A percentile compares a stretch with the other conserved stretches of the same genome.
Conservation (phyloP, 2,797 vertebrate genomes). For the Scleropages formosus region DNA sequence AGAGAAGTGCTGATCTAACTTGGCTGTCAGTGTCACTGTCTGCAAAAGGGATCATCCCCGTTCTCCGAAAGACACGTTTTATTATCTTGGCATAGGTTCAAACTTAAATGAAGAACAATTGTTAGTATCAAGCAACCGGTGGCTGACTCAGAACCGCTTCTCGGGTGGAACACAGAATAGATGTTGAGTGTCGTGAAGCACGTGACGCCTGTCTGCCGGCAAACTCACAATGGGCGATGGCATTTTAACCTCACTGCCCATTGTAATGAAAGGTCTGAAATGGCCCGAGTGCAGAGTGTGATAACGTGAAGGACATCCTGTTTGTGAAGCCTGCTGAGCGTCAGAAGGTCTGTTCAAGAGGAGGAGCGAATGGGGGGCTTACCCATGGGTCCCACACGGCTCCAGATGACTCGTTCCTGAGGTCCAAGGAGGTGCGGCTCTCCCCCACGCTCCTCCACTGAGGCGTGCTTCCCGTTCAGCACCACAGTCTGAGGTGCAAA, state of each 20-base stretch:
- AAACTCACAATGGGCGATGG: background rate
- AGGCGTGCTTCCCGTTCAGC: conserved; percentile 38
- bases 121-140: too few relatives aligned
- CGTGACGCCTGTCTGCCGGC: background rate
- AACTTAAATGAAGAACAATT: too few relatives aligned
- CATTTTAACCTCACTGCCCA: background rate
- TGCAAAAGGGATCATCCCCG: too few relatives aligned
- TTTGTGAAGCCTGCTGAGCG: background rate
- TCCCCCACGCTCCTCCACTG: conserved; percentile 8
- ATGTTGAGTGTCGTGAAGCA: background rate
- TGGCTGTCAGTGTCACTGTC: too few relatives aligned
- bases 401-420: conserved; percentile 5
- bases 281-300: background rate
- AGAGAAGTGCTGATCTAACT: too few relatives aligned
- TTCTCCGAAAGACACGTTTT: too few relatives aligned
- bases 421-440: conserved; percentile 16
- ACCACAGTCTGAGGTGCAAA: conserved; percentile 49
- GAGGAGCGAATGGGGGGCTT: conserved; percentile 36
- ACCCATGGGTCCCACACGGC: conserved; percentile 43
- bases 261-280: background rate
- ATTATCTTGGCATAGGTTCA: too few relatives aligned
- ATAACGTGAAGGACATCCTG: background rate
- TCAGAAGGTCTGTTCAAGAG: conserved; percentile 6
- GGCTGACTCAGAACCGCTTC: too few relatives aligned
- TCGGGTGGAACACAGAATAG: background rate